These are phyloP conservation scores for Neodiprion lecontei DNA, from an alignment of 1,140 invertebrate species.

Conservation along the genomic window DNA sequence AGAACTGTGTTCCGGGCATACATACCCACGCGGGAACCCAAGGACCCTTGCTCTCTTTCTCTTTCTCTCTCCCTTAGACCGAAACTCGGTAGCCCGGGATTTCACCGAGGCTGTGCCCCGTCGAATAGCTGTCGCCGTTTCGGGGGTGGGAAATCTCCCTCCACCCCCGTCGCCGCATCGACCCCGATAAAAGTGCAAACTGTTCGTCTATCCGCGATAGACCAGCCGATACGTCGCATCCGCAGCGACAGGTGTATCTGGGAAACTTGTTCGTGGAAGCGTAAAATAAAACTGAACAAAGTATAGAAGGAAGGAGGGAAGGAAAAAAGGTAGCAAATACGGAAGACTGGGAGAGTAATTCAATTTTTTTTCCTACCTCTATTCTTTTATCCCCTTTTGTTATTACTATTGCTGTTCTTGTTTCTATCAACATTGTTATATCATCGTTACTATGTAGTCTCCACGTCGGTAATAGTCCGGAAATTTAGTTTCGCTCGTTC, in stretches of 20 bases:
- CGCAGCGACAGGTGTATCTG: not conserved
- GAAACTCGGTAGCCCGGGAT: not conserved
- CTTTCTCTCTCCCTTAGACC: not conserved
- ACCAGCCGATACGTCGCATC: not conserved
- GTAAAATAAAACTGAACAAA: not conserved
- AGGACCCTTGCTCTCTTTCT: not conserved
- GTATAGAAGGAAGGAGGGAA: not conserved
- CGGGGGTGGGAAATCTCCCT: not conserved
- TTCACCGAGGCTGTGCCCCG: not conserved
- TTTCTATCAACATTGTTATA: too few relatives aligned
- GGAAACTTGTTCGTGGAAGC: not conserved
- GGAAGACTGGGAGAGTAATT: not conserved
- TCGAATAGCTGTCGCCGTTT: not conserved
- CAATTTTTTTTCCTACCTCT: not conserved
- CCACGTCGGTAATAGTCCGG: too few relatives aligned
- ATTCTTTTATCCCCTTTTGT: too few relatives aligned
- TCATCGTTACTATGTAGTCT: too few relatives aligned
- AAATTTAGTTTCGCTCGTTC: too few relatives aligned
- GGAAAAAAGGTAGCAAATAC: not conserved
- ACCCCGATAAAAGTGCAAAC: slow-evolving; percentile 37
- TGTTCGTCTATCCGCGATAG: slow-evolving; percentile 16
- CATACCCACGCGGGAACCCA: not conserved
- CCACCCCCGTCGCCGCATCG: not conserved
- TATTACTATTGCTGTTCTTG: too few relatives aligned
- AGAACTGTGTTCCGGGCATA: slow-evolving; percentile 49